These are phyloP conservation scores for Oryzias curvinotus DNA, from an alignment of 2,113 vertebrate species.

Conservation along the genomic window DNA sequence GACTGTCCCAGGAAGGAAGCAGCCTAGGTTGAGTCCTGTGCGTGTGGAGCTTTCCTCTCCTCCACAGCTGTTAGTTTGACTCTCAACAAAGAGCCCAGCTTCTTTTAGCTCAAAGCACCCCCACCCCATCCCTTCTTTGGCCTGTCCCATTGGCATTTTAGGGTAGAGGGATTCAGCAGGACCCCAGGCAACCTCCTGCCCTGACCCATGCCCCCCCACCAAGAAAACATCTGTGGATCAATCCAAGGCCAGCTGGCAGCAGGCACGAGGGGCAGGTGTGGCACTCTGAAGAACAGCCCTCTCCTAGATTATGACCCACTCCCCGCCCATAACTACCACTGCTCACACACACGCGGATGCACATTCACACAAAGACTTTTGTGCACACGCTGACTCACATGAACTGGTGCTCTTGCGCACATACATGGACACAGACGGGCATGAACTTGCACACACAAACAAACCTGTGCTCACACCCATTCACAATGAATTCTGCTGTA, in stretches of 20 bases:
- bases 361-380: too few relatives aligned
- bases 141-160: constrained; percentile 72
- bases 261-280: constrained; percentile 44
- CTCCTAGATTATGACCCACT: constrained; percentile 11
- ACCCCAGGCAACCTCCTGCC: constrained; percentile 69
- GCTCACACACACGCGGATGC: too few relatives aligned
- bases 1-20: too few relatives aligned
- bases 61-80: constrained; percentile 20
- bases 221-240: constrained; percentile 80
- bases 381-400: too few relatives aligned
- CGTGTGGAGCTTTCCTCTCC: too few relatives aligned
- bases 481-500: too few relatives aligned
- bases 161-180: constrained; percentile 66
- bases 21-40: too few relatives aligned
- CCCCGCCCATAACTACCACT: background rate
- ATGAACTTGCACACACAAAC: too few relatives aligned
- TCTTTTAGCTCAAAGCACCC: constrained; percentile 68
- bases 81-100: constrained; percentile 47
- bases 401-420: too few relatives aligned
- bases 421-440: too few relatives aligned
- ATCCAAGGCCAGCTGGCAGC: constrained; percentile 76
- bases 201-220: constrained; percentile 75
- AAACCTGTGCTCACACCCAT: too few relatives aligned
- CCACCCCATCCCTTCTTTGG: constrained; percentile 64
- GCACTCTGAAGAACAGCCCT: constrained; percentile 16